A percentile compares a stretch with the other conserved stretches of the same genome.
Conservation (phyloP, 2,888 invertebrate genomes). For the Lasiommata megera region DNA sequence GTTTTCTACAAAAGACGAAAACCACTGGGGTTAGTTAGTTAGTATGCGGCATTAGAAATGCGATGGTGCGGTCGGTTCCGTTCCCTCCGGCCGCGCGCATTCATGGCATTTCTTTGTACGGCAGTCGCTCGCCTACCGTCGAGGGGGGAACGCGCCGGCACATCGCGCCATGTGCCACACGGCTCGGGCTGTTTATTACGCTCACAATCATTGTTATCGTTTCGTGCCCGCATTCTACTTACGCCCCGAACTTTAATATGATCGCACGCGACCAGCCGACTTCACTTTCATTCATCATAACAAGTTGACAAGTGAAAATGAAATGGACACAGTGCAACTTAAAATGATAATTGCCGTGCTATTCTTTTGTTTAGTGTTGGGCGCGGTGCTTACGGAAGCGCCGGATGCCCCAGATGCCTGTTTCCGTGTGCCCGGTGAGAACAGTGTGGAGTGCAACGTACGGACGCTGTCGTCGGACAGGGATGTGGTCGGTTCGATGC, state of each 20-base stretch:
- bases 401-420: conserved; percentile 71
- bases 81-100: conserved; percentile 52
- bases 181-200: conserved; percentile 54
- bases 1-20: conserved; percentile 65
- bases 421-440: conserved; percentile 67
- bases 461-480: conserved; percentile 86
- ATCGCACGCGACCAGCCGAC: conserved; percentile 54
- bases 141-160: conserved; percentile 64
- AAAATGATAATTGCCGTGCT: conserved; percentile 78
- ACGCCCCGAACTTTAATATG: conserved; percentile 61
- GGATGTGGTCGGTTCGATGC: conserved; percentile 83
- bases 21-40: conserved; percentile 70
- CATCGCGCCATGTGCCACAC: conserved; percentile 38
- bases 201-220: conserved; percentile 56
- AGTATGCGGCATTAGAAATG: conserved; percentile 71
- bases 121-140: conserved; percentile 72
- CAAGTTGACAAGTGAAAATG: conserved; percentile 72
- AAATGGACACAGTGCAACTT: conserved; percentile 74
- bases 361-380: conserved; percentile 79
- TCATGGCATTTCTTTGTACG: conserved; percentile 70
- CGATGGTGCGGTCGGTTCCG: conserved; percentile 50
- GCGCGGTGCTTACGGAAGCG: conserved; percentile 77
- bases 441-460: conserved; percentile 83
- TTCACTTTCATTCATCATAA: conserved; percentile 59
- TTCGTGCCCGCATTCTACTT: conserved; percentile 53